A percentile compares a stretch with the other conserved stretches of the same genome.
phyloP scores from a whole-genome alignment of 1,140 invertebrate genomes.

The Diplogasteroides magnus region DNA sequence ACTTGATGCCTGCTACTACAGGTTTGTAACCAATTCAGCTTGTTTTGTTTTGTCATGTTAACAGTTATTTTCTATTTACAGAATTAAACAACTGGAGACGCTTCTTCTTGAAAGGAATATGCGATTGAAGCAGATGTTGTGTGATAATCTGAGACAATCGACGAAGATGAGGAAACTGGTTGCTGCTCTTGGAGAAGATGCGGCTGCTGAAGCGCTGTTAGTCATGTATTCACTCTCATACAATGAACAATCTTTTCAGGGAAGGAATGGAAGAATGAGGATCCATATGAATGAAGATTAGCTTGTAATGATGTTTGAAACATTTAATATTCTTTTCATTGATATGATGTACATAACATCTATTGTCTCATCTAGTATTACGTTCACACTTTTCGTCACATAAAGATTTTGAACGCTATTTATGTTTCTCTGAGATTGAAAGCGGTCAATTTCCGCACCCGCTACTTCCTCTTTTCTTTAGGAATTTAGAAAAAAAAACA shows the following conservation, averaged over 20 bases:
- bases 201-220: slow-evolving; percentile 23
- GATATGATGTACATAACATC: too few species aligned
- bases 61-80: slow-evolving; percentile 13
- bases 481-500: too few species aligned
- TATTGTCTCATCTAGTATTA: too few species aligned
- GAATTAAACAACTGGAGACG: slow-evolving; percentile 27
- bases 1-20: slow-evolving; percentile 2
- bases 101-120: slow-evolving; percentile 24
- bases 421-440: too few species aligned
- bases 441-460: too few species aligned
- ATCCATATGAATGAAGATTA: too few species aligned
- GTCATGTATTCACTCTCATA: slow-evolving; percentile 15
- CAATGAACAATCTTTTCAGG: slow-evolving; percentile 4
- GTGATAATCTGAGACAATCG: slow-evolving; percentile 26
- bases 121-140: slow-evolving; percentile 19
- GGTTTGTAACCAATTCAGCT: not conserved
- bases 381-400: too few species aligned
- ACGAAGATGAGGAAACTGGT: slow-evolving; percentile 17
- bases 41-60: not conserved
- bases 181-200: slow-evolving; percentile 30
- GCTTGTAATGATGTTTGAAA: too few species aligned
- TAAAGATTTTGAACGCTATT: too few species aligned
- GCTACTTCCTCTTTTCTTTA: too few species aligned
- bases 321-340: too few species aligned
- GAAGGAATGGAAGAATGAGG: slow-evolving; percentile 10